Evolutionary conservation across 2,113 vertebrate species (phyloP).

Genomic region (Halcyon malimbica): DNA sequence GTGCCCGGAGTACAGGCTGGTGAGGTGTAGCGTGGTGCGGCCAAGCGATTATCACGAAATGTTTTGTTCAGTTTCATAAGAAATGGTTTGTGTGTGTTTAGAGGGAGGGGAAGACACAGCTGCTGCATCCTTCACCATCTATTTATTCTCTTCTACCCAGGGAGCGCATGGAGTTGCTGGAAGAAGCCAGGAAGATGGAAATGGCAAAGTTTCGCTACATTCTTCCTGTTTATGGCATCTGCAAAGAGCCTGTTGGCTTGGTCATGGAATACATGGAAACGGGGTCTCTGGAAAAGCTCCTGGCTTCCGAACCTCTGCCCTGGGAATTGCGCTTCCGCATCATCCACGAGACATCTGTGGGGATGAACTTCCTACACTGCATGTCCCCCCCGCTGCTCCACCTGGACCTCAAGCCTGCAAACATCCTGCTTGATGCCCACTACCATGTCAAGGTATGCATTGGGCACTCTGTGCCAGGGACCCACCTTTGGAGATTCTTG

Average conservation of each 20-base stretch:
- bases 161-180: constrained; percentile 90
- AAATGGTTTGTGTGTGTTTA: not conserved
- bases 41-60: not conserved
- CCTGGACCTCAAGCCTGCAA: constrained; percentile 96
- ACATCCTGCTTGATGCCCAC: constrained; percentile 96
- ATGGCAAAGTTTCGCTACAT: constrained; percentile 97
- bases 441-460: constrained; percentile 91
- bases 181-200: constrained; percentile 98
- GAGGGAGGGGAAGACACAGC: not conserved
- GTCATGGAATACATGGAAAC: constrained; percentile 99
- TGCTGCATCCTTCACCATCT: not conserved
- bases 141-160: constrained; percentile 49
- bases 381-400: constrained; percentile 95
- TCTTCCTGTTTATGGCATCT: constrained; percentile 95
- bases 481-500: not conserved
- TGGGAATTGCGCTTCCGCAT: constrained; percentile 96
- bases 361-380: constrained; percentile 99
- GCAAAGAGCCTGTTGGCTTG: constrained; percentile 89
- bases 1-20: not conserved
- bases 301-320: constrained; percentile 88
- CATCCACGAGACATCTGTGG: constrained; percentile 93
- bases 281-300: constrained; percentile 90
- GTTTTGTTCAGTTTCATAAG: fast-evolving
- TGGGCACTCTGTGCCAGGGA: not conserved
- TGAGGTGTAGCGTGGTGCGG: not conserved